Evolutionary conservation across 2,113 vertebrate genomes (phyloP), one percentile per base, ranked within the genome.

Genomic region (Zapus hudsonius): DNA sequence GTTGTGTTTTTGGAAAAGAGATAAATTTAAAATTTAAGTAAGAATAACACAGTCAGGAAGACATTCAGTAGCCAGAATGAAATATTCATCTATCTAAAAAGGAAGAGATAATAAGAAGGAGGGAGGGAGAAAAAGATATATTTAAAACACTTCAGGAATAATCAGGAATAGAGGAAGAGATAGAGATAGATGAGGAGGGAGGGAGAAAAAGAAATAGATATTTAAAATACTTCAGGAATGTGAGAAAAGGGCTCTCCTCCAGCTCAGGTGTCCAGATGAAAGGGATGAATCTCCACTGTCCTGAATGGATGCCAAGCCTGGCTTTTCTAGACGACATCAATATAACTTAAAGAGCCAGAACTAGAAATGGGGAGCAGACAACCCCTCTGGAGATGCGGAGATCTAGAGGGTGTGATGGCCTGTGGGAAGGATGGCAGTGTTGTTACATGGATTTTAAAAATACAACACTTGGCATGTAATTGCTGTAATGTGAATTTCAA

Each of bases 401-500:
- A 3, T 55, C 79, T 36, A 29, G 73, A 84, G 22, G 67, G 31
- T 7, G 8, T 15, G 76, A 33, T 8, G 8, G 81, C 89, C 72
- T 84, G 92, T 74, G 42, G 83, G 83, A 92, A 90, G 57, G 55
- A 19, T 22, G 42, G 44, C 44, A 27, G 17, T 33, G 67, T 70
- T 84, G 82, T 63, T 67, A 52, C 52, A 47, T 7, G 47, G 44
- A 29, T 40, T 90, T 89, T 64, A 36, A 29, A 72, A 92, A 47
- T 79, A n/a, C 20, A 94, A 72, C 81, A 55, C 31, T 78, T 90
- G 59, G 59, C 86, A 87, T 96, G 89, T 78, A 33, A 66, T 64
- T 67, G 93, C 84, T 96, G 10, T 69, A 27, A 0, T 92, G 64
- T 92, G 88, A 87, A 38, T 91, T 96, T 66, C 17, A 44, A 93